A percentile compares a stretch with the other conserved stretches of the same genome.
Evolutionary conservation across 2,888 invertebrate species (phyloP).

Genomic region (Acronicta leporina): DNA sequence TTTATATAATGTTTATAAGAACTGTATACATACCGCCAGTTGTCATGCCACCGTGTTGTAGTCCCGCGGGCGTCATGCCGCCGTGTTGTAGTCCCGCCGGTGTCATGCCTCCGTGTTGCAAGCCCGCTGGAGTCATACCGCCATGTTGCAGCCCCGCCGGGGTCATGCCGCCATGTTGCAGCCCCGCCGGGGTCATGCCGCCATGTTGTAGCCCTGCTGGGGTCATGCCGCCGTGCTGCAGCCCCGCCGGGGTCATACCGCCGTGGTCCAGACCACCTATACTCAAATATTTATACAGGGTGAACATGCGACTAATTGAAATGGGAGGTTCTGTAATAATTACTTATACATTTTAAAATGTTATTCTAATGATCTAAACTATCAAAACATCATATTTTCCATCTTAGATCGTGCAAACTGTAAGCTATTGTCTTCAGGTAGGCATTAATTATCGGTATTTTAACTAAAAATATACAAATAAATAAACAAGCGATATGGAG

Average conservation of each 20-base stretch:
- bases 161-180: slow-evolving; percentile 81
- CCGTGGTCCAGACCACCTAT: slow-evolving; percentile 5
- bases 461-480: no score
- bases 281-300: background rate
- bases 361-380: no score
- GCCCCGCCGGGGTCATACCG: background rate
- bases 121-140: slow-evolving; percentile 64
- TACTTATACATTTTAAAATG: no score
- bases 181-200: slow-evolving; percentile 74
- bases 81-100: slow-evolving; percentile 65
- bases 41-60: slow-evolving; percentile 70
- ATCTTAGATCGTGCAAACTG: no score
- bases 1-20: no score
- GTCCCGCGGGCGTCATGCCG: slow-evolving; percentile 68
- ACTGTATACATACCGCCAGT: slow-evolving; percentile 51
- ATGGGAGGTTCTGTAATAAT: no score
- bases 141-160: slow-evolving; percentile 68
- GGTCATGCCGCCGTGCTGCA: background rate
- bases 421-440: no score
- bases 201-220: slow-evolving; percentile 62
- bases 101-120: slow-evolving; percentile 81
- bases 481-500: no score
- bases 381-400: no score
- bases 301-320: no score
- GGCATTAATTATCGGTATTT: no score